These are phyloP conservation scores for Anaspis maculata DNA, from an alignment of 2,888 invertebrate genomes.

Conservation along the genomic window DNA sequence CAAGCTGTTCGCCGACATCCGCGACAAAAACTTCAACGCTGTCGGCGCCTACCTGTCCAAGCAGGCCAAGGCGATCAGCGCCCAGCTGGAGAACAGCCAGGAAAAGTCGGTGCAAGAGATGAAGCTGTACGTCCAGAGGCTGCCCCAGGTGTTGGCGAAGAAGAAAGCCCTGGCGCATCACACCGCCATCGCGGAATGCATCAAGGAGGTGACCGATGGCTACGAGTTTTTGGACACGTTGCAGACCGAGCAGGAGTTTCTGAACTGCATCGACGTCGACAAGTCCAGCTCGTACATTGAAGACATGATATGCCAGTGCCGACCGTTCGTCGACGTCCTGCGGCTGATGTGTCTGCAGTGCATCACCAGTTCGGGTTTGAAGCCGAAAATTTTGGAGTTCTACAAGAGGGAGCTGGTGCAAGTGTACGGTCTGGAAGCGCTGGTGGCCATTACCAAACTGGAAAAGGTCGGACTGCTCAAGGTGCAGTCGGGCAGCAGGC, in stretches of 20 bases:
- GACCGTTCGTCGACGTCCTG: conserved; percentile 73
- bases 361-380: conserved; percentile 84
- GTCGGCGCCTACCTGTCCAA: conserved; percentile 78
- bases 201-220: conserved; percentile 67
- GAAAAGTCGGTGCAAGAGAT: conserved; percentile 92
- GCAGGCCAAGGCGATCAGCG: conserved; percentile 79
- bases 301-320: conserved; percentile 80
- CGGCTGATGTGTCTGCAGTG: conserved; percentile 91
- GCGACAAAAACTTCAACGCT: conserved; percentile 90
- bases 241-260: conserved; percentile 78
- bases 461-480: conserved; percentile 80
- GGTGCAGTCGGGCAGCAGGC: conserved; percentile 62
- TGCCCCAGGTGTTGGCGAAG: conserved; percentile 79
- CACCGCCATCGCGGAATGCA: conserved; percentile 87
- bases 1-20: conserved; percentile 77
- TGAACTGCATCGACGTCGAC: conserved; percentile 87
- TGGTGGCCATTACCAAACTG: conserved; percentile 74
- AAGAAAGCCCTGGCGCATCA: conserved; percentile 82
- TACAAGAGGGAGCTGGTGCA: conserved; percentile 54
- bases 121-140: conserved; percentile 81
- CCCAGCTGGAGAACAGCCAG: conserved; percentile 77
- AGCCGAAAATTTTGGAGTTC: conserved; percentile 71
- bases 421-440: conserved; percentile 79
- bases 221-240: conserved; percentile 39
- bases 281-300: conserved; percentile 84